Evolutionary conservation across 30 jellyfish, hydroid and myxozoan genomes (phyloP).

Genomic region (Aurelia coerulea): DNA sequence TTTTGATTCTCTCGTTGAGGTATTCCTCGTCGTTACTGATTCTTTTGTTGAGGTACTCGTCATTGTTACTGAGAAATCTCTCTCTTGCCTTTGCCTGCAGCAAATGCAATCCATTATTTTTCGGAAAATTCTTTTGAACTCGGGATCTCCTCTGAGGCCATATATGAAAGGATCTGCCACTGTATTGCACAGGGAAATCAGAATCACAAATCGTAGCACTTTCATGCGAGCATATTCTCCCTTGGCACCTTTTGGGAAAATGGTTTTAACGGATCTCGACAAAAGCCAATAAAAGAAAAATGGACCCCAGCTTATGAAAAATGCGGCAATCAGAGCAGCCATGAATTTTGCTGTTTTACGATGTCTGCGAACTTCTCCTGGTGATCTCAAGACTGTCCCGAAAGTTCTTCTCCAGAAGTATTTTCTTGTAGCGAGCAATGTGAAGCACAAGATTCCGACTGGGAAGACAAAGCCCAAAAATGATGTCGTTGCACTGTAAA

Average conservation of each 20-base stretch:
- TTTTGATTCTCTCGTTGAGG: too few relatives aligned
- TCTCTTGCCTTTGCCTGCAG: slow-evolving; percentile 2
- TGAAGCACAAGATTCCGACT: not conserved
- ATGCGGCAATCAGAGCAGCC: slow-evolving; percentile 13
- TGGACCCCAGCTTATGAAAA: not conserved
- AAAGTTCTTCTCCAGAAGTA: slow-evolving; percentile 4
- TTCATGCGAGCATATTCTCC: slow-evolving; percentile 22
- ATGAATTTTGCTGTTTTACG: not conserved
- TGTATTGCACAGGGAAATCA: slow-evolving; percentile 16
- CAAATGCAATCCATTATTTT: not conserved
- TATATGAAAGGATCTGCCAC: slow-evolving; percentile 29
- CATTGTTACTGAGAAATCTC: too few relatives aligned
- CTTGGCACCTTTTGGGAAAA: slow-evolving; percentile 28
- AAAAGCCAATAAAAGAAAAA: slow-evolving; percentile 6
- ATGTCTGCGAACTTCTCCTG: not conserved
- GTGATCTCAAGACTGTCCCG: not conserved
- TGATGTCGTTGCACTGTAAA: not conserved
- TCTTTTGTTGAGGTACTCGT: too few relatives aligned
- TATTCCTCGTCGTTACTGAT: too few relatives aligned
- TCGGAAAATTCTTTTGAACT: not conserved
- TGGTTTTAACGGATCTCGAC: not conserved
- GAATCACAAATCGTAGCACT: slow-evolving; percentile 1
- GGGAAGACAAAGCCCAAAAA: slow-evolving; percentile 8
- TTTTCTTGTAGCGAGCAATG: slow-evolving; percentile 10
- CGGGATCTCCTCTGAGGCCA: not conserved